Base-by-base conservation (phyloP, 92 coral and sea anemone species). In the Epizoanthus stellaris region DNA sequence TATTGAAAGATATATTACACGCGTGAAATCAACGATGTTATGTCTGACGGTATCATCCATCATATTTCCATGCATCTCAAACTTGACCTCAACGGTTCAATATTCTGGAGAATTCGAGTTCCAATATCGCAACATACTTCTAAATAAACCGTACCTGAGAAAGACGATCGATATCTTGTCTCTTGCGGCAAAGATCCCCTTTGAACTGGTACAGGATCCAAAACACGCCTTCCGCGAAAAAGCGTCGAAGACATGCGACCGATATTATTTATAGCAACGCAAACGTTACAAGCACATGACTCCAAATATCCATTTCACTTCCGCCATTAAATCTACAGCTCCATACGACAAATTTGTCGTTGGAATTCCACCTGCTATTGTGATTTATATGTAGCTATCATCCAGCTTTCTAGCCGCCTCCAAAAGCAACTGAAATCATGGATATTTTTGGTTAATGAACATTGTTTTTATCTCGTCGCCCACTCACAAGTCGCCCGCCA, bases 211-310 rank as follows among this genome's bases (percentile, higher is more conserved):
- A 91, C 85, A 68, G 96, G 94, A 88, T 93, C 96, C 14, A 86
- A 88, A 25, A 91, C 76, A 68, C 96, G 96, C 53, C 96, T 88
- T 73, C 92, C 96, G 85, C 96, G 96, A 89, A 93, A 90, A 63
- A 70, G 66, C 49, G 86, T 83, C 72, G 87, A 76, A 17, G 96
- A 93, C 83, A 79, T 79, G 21, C 17, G 56, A 21, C 59, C 14
- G 72, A 43, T 42, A 79, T 60, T 79, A 79, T 19, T 61, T 36
- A 43, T 38, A 38, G 47, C 73, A 68, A 58, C 42, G 13, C 25
- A 19, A 70, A 40, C 60, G 58, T 59, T 76, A 76, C 69, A 42
- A 59, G 38, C 67, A 20, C 68, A 76, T 36, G 36, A 36, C 45
- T 15, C 10, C 14, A 58, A 79, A 40, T 62, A 63, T 79, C 83